phyloP scores from a whole-genome alignment of 1,140 invertebrate genomes.

The Hetaerina americana region DNA sequence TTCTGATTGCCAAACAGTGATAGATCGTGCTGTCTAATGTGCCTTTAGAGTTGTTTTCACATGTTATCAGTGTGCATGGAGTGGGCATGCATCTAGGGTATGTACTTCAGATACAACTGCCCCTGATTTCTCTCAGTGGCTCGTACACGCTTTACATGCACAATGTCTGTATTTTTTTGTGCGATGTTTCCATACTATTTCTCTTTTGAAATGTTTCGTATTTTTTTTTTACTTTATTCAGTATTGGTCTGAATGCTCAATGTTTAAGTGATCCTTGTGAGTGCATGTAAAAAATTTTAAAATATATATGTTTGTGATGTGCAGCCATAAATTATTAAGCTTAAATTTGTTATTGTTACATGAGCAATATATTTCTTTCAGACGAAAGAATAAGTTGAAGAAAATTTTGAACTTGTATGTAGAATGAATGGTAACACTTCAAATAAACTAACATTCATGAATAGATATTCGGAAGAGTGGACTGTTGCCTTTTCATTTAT shows the following conservation, averaged over 20 bases:
- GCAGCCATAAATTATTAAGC: too few species aligned
- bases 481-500: too few species aligned
- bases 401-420: too few species aligned
- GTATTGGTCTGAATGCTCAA: background rate
- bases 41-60: background rate
- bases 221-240: background rate
- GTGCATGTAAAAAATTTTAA: background rate
- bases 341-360: too few species aligned
- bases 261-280: background rate
- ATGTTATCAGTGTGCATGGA: background rate
- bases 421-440: too few species aligned
- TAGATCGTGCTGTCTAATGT: background rate
- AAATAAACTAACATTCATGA: too few species aligned
- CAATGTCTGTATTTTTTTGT: background rate
- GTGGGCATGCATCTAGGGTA: too few species aligned
- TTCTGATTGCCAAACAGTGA: background rate
- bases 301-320: background rate
- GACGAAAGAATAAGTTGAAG: too few species aligned
- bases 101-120: too few species aligned
- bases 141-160: background rate
- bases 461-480: too few species aligned
- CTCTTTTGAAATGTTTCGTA: background rate
- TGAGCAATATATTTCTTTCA: too few species aligned
- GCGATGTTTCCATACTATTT: background rate
- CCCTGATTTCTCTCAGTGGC: background rate